Evolutionary conservation across 2,888 invertebrate species (phyloP).

Genomic region (Horisme vitalbata): DNA sequence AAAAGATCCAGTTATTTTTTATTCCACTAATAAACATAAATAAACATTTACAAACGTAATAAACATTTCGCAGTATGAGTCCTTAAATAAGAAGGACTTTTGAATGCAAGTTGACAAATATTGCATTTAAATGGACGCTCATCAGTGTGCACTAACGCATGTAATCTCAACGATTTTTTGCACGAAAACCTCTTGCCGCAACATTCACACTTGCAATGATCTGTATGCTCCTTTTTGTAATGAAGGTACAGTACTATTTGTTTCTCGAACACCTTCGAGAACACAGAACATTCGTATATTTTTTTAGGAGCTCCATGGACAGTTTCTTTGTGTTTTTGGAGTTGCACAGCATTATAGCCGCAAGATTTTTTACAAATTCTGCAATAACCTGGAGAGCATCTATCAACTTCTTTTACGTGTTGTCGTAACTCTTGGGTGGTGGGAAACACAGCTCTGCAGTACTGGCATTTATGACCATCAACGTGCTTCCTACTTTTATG

Average conservation of each 20-base stretch:
- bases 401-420: background rate
- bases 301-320: conserved; percentile 13
- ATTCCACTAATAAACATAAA: conserved; percentile 1
- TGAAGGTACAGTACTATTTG: conserved; percentile 14
- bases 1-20: too few relatives aligned
- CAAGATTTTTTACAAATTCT: conserved; percentile 11
- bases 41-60: too few relatives aligned
- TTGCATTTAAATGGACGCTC: conserved; percentile 9
- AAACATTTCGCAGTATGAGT: conserved; percentile 6
- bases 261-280: conserved; percentile 3
- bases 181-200: conserved; percentile 1
- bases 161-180: background rate
- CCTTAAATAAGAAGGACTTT: background rate
- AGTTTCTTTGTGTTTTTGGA: conserved; percentile 9
- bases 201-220: conserved; percentile 6
- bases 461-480: conserved; percentile 3
- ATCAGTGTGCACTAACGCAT: conserved; percentile 8
- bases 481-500: conserved; percentile 4
- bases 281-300: conserved; percentile 10
- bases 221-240: conserved; percentile 12
- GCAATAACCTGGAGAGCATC: conserved; percentile 5
- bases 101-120: conserved; percentile 4
- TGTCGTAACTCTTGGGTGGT: background rate
- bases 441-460: conserved; percentile 7
- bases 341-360: background rate